Conservation (phyloP, 2,888 invertebrate genomes). For the Drosophila sordidula region DNA sequence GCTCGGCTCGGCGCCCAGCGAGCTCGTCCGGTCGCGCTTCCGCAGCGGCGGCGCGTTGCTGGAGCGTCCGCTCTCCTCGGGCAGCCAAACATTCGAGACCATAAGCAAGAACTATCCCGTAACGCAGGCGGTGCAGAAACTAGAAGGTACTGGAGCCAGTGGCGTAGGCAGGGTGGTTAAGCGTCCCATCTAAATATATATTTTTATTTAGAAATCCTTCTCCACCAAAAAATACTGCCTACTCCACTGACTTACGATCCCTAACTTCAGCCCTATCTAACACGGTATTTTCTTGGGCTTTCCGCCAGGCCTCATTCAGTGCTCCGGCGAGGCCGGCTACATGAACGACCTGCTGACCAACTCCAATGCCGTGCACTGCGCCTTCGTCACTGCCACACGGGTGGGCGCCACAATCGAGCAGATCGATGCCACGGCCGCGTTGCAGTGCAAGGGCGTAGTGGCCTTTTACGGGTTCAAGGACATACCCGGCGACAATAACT, state of each 20-base stretch:
- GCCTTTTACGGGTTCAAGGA: slow-evolving; percentile 88
- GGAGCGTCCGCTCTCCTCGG: slow-evolving; percentile 88
- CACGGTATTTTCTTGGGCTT: background rate
- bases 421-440: slow-evolving; percentile 86
- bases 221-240: too few species aligned
- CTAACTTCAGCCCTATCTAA: background rate
- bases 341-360: slow-evolving; percentile 89
- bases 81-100: slow-evolving; percentile 89
- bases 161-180: too few species aligned
- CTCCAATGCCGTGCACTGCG: slow-evolving; percentile 87
- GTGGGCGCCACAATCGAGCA: slow-evolving; percentile 86
- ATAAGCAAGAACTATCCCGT: slow-evolving; percentile 90
- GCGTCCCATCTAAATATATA: too few species aligned
- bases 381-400: slow-evolving; percentile 87
- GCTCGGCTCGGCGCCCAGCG: slow-evolving; percentile 86
- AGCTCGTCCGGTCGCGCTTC: slow-evolving; percentile 66
- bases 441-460: slow-evolving; percentile 86
- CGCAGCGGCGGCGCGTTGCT: slow-evolving; percentile 85
- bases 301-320: slow-evolving; percentile 85
- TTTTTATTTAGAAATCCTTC: too few species aligned
- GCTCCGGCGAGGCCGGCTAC: slow-evolving; percentile 91
- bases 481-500: slow-evolving; percentile 86
- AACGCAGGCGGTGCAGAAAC: slow-evolving; percentile 90
- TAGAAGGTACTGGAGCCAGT: slow-evolving; percentile 87
- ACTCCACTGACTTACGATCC: too few species aligned